A percentile compares a stretch with the other conserved stretches of the same genome.
phyloP scores from a whole-genome alignment of 2,888 invertebrate species.

The Helobdella robusta region DNA sequence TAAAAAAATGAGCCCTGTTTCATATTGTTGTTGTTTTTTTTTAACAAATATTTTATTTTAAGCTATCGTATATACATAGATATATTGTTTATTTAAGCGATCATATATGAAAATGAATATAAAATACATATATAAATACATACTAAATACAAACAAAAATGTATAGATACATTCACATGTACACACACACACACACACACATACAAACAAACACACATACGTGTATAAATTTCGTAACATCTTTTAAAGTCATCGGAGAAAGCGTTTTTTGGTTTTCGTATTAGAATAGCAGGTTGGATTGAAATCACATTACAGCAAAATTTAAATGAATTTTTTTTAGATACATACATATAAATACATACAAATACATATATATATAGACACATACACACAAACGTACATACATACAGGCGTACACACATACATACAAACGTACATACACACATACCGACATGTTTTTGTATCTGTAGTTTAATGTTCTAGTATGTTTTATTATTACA shows the following conservation, averaged over 20 bases:
- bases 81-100: no score
- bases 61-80: no score
- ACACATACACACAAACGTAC: not conserved
- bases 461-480: not conserved
- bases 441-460: not conserved
- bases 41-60: no score
- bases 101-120: no score
- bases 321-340: not conserved
- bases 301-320: no score
- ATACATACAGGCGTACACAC: not conserved
- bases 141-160: not conserved
- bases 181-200: slow-evolving; percentile 3
- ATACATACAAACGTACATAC: not conserved
- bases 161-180: not conserved
- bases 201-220: not conserved
- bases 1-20: no score
- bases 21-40: no score
- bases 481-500: not conserved
- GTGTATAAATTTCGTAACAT: not conserved
- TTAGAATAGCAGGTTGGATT: no score
- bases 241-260: no score
- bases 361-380: not conserved
- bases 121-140: no score
- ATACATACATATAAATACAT: not conserved
- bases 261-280: no score